A percentile compares a stretch with the other conserved stretches of the same genome.
Conservation (phyloP, 1,140 invertebrate species). For the Micrasema minimum region DNA sequence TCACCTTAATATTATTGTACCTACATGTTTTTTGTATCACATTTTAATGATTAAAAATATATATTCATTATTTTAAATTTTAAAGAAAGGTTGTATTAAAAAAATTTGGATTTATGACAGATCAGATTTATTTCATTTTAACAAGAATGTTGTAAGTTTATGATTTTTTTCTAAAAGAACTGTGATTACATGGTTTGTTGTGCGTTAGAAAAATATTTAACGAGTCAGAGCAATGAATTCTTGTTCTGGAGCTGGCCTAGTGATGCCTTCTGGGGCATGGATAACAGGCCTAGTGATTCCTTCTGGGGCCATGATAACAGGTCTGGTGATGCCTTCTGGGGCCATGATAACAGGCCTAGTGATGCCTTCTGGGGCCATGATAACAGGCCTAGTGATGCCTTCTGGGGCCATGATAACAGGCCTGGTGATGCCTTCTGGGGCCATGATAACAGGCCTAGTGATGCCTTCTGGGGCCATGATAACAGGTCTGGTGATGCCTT, state of each 20-base stretch:
- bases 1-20: too few relatives aligned
- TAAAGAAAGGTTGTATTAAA: too few relatives aligned
- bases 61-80: too few relatives aligned
- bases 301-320: neutral
- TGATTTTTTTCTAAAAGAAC: too few relatives aligned
- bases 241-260: neutral
- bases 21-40: too few relatives aligned
- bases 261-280: neutral
- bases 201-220: too few relatives aligned
- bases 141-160: too few relatives aligned
- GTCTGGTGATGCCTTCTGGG: constrained; percentile 2
- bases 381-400: constrained; percentile 8
- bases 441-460: neutral
- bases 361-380: neutral
- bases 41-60: too few relatives aligned
- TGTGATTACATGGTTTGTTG: too few relatives aligned
- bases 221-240: too few relatives aligned
- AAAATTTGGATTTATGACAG: too few relatives aligned
- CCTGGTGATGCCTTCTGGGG: neutral
- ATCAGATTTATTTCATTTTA: too few relatives aligned
- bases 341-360: constrained; percentile 3
- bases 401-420: neutral
- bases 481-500: neutral
- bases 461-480: neutral
- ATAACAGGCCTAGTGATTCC: neutral